phyloP scores from a whole-genome alignment of 2,797 vertebrate genomes.

The Carcharodon carcharias region DNA sequence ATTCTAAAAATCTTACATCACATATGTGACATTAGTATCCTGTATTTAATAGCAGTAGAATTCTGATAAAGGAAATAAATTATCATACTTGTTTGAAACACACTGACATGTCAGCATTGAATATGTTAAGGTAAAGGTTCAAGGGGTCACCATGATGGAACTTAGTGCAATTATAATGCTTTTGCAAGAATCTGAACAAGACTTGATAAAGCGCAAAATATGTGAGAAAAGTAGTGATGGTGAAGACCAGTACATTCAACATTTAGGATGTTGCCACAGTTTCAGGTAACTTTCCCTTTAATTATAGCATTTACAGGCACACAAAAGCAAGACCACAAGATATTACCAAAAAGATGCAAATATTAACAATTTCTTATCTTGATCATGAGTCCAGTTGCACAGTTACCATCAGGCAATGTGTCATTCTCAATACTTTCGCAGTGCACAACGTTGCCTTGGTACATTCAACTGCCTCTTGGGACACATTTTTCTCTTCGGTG shows the following conservation, averaged over 20 bases:
- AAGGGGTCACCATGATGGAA: neutral
- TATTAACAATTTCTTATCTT: neutral
- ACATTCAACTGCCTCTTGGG: neutral
- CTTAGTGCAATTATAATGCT: neutral
- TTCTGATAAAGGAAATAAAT: neutral
- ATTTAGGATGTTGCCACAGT: neutral
- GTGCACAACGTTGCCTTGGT: neutral
- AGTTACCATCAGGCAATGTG: neutral
- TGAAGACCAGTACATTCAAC: neutral
- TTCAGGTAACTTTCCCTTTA: neutral
- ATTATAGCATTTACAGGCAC: neutral
- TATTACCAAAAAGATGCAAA: neutral
- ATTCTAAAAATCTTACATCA: neutral
- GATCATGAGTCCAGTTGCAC: neutral
- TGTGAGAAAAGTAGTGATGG: neutral
- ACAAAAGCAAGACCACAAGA: neutral
- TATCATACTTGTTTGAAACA: neutral
- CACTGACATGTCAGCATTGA: neutral
- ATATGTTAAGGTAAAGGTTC: neutral
- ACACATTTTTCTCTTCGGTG: neutral
- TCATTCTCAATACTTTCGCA: neutral
- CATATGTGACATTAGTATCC: neutral
- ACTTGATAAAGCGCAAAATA: neutral
- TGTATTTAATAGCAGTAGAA: neutral
- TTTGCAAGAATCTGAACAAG: neutral